These are phyloP conservation scores for Polypedilum vanderplanki DNA, from an alignment of 1,140 invertebrate species.

Conservation along the genomic window DNA sequence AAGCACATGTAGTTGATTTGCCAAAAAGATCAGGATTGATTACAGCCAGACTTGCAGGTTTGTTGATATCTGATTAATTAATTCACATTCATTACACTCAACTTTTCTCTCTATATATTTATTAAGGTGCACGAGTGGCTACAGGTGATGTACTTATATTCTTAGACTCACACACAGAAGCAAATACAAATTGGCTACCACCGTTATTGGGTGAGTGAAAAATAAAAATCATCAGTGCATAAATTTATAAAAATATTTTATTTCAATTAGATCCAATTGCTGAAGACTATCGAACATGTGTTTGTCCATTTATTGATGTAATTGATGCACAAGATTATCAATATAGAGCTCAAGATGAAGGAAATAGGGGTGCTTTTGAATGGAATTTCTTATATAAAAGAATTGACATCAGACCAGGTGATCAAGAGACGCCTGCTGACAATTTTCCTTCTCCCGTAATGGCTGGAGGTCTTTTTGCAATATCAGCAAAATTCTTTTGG, in stretches of 20 bases:
- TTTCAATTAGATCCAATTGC: conserved; percentile 55
- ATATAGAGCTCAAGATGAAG: conserved; percentile 71
- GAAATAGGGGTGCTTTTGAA: conserved; percentile 68
- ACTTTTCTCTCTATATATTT: not conserved
- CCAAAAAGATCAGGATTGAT: conserved; percentile 76
- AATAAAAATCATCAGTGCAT: not conserved
- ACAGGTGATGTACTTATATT: conserved; percentile 83
- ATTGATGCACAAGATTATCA: conserved; percentile 70
- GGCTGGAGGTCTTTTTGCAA: conserved; percentile 71
- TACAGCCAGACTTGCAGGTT: conserved; percentile 77
- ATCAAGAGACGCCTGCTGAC: not conserved
- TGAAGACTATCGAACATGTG: conserved; percentile 58
- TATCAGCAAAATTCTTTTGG: conserved; percentile 67
- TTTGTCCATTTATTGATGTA: conserved; percentile 76
- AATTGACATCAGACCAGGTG: conserved; percentile 48
- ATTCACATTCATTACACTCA: not conserved
- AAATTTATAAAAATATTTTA: not conserved
- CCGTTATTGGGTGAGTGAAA: conserved; percentile 59
- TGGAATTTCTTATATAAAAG: conserved; percentile 78
- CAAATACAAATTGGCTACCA: conserved; percentile 91
- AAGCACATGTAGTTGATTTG: conserved; percentile 69
- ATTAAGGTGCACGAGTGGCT: conserved; percentile 49
- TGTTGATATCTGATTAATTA: conserved; percentile 44
- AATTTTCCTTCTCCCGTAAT: conserved; percentile 41
- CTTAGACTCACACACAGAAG: conserved; percentile 90